Evolutionary conservation across 2,797 vertebrate species (phyloP).

Genomic region (Novumbra hubbsi): DNA sequence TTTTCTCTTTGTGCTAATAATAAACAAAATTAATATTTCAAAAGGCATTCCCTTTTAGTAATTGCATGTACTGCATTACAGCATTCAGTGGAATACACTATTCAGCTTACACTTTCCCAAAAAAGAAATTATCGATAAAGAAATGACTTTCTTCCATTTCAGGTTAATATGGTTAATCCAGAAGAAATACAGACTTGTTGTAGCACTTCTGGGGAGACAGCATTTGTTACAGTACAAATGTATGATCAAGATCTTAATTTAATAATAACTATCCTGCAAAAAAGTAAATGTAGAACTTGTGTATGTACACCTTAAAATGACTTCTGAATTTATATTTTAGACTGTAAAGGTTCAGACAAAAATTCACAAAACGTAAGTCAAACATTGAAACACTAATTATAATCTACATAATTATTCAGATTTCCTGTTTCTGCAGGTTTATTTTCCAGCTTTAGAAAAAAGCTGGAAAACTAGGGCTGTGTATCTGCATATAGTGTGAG

Average conservation of each 20-base stretch:
- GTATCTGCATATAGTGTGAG: neutral
- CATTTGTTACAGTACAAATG: constrained; percentile 16
- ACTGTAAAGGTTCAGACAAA: no score
- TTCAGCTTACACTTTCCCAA: constrained; percentile 16
- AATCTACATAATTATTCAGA: no score
- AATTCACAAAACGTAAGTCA: no score
- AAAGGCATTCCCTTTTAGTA: constrained; percentile 13
- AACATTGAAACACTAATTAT: no score
- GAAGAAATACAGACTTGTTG: constrained; percentile 49
- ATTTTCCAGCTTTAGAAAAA: no score
- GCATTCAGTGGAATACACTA: constrained; percentile 12
- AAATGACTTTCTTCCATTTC: neutral
- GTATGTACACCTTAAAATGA: no score
- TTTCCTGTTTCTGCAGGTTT: no score
- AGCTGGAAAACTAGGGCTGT: no score
- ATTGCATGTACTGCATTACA: constrained; percentile 3
- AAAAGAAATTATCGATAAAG: neutral
- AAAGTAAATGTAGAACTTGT: no score
- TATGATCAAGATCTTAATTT: no score
- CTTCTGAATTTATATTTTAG: no score
- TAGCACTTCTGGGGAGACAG: constrained; percentile 56
- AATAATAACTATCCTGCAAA: no score
- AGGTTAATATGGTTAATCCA: constrained; percentile 21
- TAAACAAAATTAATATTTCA: constrained; percentile 26
- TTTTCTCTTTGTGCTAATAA: constrained; percentile 21